Percentiles rank a stretch among this genome's conserved stretches.
Conservation (phyloP, 2,113 vertebrate genomes). For the Felis chaus region DNA sequence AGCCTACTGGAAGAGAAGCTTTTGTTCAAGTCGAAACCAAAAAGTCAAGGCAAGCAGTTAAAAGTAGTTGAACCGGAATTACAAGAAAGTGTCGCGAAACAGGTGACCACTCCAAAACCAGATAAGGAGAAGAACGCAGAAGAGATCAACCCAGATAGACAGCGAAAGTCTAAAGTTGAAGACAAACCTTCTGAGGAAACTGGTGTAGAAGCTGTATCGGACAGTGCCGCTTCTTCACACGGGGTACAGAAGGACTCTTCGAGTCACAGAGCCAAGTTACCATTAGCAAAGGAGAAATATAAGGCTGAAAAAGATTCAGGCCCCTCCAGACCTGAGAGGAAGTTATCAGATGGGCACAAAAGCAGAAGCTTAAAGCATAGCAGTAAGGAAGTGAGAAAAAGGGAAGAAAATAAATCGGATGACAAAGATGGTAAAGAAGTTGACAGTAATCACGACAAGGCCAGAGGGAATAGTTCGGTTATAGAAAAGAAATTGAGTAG, state of each 20-base stretch:
- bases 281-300: constrained; percentile 85
- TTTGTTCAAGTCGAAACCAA: constrained; percentile 88
- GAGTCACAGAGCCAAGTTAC: constrained; percentile 79
- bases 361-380: constrained; percentile 80
- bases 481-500: constrained; percentile 82
- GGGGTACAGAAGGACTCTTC: constrained; percentile 80
- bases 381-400: constrained; percentile 89
- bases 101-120: constrained; percentile 80
- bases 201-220: constrained; percentile 52
- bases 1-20: constrained; percentile 88
- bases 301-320: constrained; percentile 87
- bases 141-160: constrained; percentile 87
- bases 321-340: constrained; percentile 87
- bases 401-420: constrained; percentile 87
- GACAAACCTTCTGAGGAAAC: constrained; percentile 86
- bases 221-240: constrained; percentile 56
- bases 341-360: constrained; percentile 85
- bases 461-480: constrained; percentile 40
- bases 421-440: constrained; percentile 83
- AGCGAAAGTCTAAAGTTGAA: constrained; percentile 85
- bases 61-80: constrained; percentile 84
- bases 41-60: constrained; percentile 86
- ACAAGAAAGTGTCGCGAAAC: constrained; percentile 80
- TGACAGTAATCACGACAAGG: constrained; percentile 78
- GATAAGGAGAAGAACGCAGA: constrained; percentile 85